Percentiles rank a stretch among this genome's conserved stretches.
These are phyloP conservation scores for Cactoblastis cactorum DNA, from an alignment of 2,888 invertebrate genomes.

Conservation along the genomic window DNA sequence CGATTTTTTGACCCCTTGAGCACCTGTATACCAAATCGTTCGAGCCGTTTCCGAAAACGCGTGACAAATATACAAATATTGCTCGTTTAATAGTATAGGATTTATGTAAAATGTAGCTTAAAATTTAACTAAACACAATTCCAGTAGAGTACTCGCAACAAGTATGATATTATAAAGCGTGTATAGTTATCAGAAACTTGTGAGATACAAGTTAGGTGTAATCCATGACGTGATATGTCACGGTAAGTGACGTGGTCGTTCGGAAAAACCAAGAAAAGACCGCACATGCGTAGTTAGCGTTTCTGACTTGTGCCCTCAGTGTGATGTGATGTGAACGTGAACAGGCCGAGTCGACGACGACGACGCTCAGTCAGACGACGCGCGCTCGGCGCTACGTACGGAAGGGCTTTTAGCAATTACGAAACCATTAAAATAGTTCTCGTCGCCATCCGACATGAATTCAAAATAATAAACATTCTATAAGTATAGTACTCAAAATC, in stretches of 20 bases:
- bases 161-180: no score
- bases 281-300: conserved; percentile 69
- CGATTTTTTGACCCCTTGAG: no score
- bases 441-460: no score
- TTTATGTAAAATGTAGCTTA: no score
- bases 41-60: no score
- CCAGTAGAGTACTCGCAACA: no score
- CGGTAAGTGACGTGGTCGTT: conserved; percentile 39
- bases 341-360: conserved; percentile 4
- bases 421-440: conserved; percentile 10
- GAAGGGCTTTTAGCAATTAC: conserved; percentile 41
- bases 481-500: background rate
- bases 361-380: conserved; percentile 49
- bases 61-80: no score
- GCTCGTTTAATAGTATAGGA: no score
- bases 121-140: no score
- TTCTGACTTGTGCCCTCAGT: conserved; percentile 40
- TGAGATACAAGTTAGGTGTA: background rate
- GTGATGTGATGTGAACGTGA: background rate
- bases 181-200: no score
- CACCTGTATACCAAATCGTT: no score
- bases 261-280: conserved; percentile 58
- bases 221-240: conserved; percentile 27
- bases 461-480: background rate
- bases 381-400: conserved; percentile 53